Conservation (phyloP, 2,888 invertebrate species). For the Rhimphoctona megacephalus region DNA sequence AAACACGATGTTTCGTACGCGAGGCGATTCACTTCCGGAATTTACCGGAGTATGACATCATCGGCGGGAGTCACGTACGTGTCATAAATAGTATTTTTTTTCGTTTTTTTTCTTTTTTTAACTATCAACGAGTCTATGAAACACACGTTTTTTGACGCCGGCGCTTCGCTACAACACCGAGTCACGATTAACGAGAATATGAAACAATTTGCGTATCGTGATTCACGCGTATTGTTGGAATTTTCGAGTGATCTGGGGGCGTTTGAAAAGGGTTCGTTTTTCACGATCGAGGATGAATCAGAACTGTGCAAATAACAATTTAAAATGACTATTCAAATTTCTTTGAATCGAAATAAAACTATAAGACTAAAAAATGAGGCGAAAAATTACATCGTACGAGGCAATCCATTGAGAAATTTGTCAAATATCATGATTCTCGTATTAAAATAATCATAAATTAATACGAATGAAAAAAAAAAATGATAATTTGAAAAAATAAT, state of each 20-base stretch:
- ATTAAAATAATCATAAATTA: background rate
- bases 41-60: conserved; percentile 35
- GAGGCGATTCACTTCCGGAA: conserved; percentile 60
- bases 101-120: background rate
- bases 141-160: conserved; percentile 49
- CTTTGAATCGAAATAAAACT: background rate
- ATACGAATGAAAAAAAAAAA: background rate
- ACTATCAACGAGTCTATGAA: conserved; percentile 28
- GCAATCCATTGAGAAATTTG: background rate
- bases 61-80: conserved; percentile 17
- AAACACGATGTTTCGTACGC: conserved; percentile 1
- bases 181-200: conserved; percentile 55
- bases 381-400: background rate
- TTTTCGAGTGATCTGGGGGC: conserved; percentile 17
- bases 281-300: conserved; percentile 44
- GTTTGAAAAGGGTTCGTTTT: conserved; percentile 21
- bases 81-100: conserved; percentile 53
- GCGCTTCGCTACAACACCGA: conserved; percentile 46
- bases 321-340: background rate
- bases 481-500: background rate
- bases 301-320: conserved; percentile 1
- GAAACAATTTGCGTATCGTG: conserved; percentile 42
- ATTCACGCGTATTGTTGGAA: conserved; percentile 56
- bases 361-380: background rate
- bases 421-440: background rate